These are phyloP conservation scores for Smutsia temminckii DNA, from an alignment of 2,797 vertebrate genomes.

Conservation along the genomic window DNA sequence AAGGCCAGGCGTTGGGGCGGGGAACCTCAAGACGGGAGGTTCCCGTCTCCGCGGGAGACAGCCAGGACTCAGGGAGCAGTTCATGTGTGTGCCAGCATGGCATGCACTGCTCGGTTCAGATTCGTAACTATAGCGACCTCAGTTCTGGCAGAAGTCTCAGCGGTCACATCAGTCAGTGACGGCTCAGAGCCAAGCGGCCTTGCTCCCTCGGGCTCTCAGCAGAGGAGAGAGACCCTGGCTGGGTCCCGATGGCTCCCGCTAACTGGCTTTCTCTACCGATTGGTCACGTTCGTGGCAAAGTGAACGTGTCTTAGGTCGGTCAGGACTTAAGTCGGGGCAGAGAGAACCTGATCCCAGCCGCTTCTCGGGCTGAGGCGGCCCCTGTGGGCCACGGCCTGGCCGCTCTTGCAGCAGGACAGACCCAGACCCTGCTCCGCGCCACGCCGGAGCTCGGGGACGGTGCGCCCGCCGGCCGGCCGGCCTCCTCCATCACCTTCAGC, in stretches of 20 bases:
- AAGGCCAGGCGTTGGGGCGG: no score
- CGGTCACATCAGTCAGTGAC: not conserved
- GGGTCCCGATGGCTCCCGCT: not conserved
- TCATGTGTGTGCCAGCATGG: no score
- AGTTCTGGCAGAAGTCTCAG: not conserved
- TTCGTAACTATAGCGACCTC: accelerated
- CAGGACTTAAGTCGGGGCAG: not conserved
- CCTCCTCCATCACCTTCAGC: not conserved
- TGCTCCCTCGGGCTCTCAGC: not conserved
- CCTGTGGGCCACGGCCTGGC: not conserved
- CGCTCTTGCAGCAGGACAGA: not conserved
- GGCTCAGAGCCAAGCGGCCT: not conserved
- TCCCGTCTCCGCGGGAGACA: not conserved
- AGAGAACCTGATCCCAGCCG: not conserved
- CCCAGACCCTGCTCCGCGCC: not conserved
- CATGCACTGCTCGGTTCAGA: not conserved
- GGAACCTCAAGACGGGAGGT: not conserved
- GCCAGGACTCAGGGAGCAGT: not conserved
- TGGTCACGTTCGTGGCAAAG: not conserved
- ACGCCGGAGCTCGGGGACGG: not conserved
- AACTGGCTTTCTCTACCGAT: not conserved
- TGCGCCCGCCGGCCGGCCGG: not conserved
- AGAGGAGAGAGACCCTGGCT: not conserved
- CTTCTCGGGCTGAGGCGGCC: not conserved
- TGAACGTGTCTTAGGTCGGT: not conserved